Conservation (phyloP, 2,113 vertebrate genomes). For the Neofelis nebulosa region DNA sequence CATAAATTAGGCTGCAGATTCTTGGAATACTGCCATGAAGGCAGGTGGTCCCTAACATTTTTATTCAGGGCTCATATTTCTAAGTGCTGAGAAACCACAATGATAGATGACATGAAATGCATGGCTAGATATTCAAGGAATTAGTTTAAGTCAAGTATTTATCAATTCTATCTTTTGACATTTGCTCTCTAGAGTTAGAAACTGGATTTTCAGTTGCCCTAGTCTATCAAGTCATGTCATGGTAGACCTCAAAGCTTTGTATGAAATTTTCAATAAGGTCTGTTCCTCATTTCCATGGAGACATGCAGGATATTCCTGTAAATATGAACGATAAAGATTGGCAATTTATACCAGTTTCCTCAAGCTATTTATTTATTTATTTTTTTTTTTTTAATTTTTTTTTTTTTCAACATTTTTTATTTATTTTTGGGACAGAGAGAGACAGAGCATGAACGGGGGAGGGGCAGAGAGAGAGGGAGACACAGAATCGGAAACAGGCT, state of each 20-base stretch:
- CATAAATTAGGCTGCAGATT: conserved; percentile 74
- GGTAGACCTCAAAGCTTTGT: neutral
- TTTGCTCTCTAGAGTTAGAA: conserved; percentile 54
- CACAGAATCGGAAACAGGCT: no score
- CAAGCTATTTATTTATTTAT: neutral
- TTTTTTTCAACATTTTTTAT: no score
- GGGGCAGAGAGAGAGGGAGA: no score
- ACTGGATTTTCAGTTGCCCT: conserved; percentile 38
- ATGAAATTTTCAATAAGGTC: conserved; percentile 19
- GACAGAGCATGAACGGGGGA: no score
- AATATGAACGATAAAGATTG: neutral
- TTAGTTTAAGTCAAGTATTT: conserved; percentile 69
- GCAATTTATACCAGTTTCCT: neutral
- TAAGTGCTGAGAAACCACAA: conserved; percentile 60
- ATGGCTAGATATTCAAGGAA: conserved; percentile 59
- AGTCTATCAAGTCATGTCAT: conserved; percentile 52
- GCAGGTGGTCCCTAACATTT: conserved; percentile 79
- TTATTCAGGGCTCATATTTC: conserved; percentile 71
- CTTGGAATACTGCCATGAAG: conserved; percentile 77
- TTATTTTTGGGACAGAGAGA: no score
- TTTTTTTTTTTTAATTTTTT: no score
- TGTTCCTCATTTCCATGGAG: neutral
- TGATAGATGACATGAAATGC: conserved; percentile 66
- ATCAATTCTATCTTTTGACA: conserved; percentile 58
- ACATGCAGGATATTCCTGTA: conserved; percentile 6